Evolutionary conservation across 2,797 vertebrate species (phyloP), one percentile per base, ranked within the genome.

Genomic region (Coluber constrictor): DNA sequence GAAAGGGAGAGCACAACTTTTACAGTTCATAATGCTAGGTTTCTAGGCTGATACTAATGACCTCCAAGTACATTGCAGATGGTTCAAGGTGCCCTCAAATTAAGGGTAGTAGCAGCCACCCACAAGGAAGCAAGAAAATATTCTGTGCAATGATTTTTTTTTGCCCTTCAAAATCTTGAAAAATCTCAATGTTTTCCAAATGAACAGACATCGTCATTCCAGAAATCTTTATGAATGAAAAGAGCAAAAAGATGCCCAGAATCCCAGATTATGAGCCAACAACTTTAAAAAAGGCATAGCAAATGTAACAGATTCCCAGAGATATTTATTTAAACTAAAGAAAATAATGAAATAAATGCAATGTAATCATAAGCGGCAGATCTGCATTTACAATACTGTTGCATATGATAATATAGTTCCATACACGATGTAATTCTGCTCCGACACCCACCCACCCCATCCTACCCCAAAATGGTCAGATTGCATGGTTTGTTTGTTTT

Each of bases 11-110:
- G 54, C 29, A 96, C 93, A 93, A 93, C 91, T 95, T 96, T 94
- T 94, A 94, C 92, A 20, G 95, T 95, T 95, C 95, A 95, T 96
- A 97, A 95, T 92, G 95, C 94, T 93, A 88, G 92, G 60, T 92
- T 94, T 29, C 92, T 95, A 79, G 0, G 96, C 93, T 83, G 70
- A 66, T 86, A 93, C 94, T 93, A 60, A 66, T 60, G 95, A 91
- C 86, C 87, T 94, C 43, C 83, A 90, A 23, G 56, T 70, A 88
- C 32, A 3, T 63, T 56, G 92, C 74, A 87, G 56, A 32, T 61
- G 29, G 16, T 88, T 55, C 47, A 3, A 61, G 66, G 10, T 43
- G 51, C 56, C 70, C 57, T 88, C 9, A 61, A 87, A 16, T 4
- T 4, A 59, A 37, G 70, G 54, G 29, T 32, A 29, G 12, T 11